phyloP scores from a whole-genome alignment of 2,888 invertebrate genomes.

The Junonia oenone region DNA sequence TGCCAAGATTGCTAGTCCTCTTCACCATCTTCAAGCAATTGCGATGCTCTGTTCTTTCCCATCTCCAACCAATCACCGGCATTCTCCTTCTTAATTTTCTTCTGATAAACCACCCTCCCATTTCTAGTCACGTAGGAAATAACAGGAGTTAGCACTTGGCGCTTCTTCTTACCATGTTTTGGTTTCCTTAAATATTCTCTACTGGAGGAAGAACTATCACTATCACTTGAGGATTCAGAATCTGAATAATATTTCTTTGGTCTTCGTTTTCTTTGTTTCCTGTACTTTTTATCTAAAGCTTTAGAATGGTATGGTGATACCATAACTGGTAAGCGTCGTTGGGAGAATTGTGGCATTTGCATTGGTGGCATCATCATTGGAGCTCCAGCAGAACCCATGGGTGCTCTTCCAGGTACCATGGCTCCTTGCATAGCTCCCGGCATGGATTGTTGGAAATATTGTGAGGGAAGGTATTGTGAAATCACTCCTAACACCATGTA shows the following conservation, averaged over 20 bases:
- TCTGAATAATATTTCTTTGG: constrained; percentile 31
- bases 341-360: constrained; percentile 32
- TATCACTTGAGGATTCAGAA: constrained; percentile 24
- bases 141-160: constrained; percentile 59
- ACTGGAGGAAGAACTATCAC: constrained; percentile 29
- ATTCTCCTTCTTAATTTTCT: constrained; percentile 58
- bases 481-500: constrained; percentile 9
- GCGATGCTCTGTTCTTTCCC: constrained; percentile 32
- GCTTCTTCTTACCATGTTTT: constrained; percentile 25
- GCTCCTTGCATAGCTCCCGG: constrained; percentile 12
- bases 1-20: no score
- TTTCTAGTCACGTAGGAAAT: constrained; percentile 65
- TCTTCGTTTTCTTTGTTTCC: constrained; percentile 32
- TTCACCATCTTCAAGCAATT: constrained; percentile 15
- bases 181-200: constrained; percentile 26
- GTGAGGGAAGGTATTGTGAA: constrained; percentile 19
- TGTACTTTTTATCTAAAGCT: constrained; percentile 34
- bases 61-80: constrained; percentile 60
- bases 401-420: constrained; percentile 22
- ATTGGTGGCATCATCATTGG: constrained; percentile 33
- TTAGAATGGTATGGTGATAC: constrained; percentile 59
- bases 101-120: constrained; percentile 63
- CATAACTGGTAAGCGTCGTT: constrained; percentile 51
- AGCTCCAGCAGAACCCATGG: constrained; percentile 31
- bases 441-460: constrained; percentile 14